These are phyloP conservation scores for Abrostola tripartita DNA, from an alignment of 2,888 invertebrate species.

Conservation along the genomic window DNA sequence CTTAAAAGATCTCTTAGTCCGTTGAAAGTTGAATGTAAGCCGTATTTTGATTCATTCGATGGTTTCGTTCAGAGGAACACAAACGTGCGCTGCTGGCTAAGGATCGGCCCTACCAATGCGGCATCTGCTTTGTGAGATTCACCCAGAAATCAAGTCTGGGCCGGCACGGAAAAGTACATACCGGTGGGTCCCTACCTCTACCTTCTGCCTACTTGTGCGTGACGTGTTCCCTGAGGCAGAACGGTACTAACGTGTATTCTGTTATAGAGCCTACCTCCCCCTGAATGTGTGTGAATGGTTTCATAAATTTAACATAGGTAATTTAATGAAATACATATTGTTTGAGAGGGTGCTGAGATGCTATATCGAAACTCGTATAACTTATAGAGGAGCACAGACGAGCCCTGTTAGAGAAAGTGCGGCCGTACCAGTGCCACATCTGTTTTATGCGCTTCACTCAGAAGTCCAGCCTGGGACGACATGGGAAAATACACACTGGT, in stretches of 20 bases:
- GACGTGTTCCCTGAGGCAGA: conserved; percentile 80
- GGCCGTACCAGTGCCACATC: conserved; percentile 92
- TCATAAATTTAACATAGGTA: conserved; percentile 68
- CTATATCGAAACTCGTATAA: conserved; percentile 87
- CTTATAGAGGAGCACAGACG: conserved; percentile 89
- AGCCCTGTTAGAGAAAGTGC: conserved; percentile 89
- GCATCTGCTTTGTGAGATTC: conserved; percentile 90
- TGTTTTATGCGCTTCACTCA: conserved; percentile 92
- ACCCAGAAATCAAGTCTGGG: conserved; percentile 91
- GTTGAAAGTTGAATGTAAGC: conserved; percentile 56
- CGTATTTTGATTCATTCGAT: conserved; percentile 73
- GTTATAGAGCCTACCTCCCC: conserved; percentile 81
- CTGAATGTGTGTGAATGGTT: conserved; percentile 84
- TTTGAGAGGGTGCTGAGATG: conserved; percentile 80
- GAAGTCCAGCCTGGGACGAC: conserved; percentile 92
- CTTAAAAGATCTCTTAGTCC: conserved; percentile 44
- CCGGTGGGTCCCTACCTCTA: conserved; percentile 82
- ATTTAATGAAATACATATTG: conserved; percentile 69
- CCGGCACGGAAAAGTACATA: conserved; percentile 91
- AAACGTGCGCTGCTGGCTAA: conserved; percentile 84
- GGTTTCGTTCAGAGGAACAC: conserved; percentile 85
- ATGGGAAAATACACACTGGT: conserved; percentile 92
- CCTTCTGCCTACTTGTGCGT: conserved; percentile 76
- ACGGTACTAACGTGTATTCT: conserved; percentile 72
- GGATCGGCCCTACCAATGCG: conserved; percentile 90